Evolutionary conservation across 2,797 vertebrate genomes (phyloP), one percentile per base, ranked within the genome.

Genomic region (Parambassis ranga): DNA sequence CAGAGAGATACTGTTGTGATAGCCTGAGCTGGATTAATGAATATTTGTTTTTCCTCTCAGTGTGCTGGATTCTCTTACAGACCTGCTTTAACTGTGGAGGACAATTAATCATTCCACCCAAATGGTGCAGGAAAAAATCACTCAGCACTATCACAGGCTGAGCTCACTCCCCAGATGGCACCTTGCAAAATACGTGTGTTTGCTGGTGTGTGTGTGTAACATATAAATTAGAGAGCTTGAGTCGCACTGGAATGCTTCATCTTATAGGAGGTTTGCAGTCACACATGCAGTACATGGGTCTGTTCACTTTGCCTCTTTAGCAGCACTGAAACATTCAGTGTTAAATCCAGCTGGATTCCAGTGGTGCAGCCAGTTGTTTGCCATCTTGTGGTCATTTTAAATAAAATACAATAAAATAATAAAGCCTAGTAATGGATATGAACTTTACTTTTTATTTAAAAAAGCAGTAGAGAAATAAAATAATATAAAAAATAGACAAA

Each of bases 151-250:
- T 49, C 49, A 15, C 41, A 47, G 33, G 31, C 11, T 49, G 47
- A 68, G 48, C 47, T 69, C 60, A 39, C 38, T 52, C 18, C 32
- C 43, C 74, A 81, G 65, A 64, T 74, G 65, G 69, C 61, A 59
- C 20, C 28, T 41, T 43, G 22, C 44, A n/a, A 37, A 24, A 27
- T 49, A 31, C 55, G 32, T 53, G 46, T 50, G 44, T 60, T 14
- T 39, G 47, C 14, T 13, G 44, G 19, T 44, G 16, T 36, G 10
- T 51, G 13, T 24, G 33, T 48, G 23, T n/a, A 1, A 10, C 48
- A 4, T 42, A 37, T 22, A 10, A 23, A n/a, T n/a, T n/a, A n/a
- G n/a, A n/a, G n/a, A n/a, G n/a, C n/a, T n/a, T n/a, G n/a, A n/a
- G n/a, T n/a, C n/a, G n/a, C n/a, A n/a, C n/a, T n/a, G n/a, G n/a